Base-by-base conservation (phyloP, 53 echinoderm and acorn worm species). In the Henricia sp. region DNA sequence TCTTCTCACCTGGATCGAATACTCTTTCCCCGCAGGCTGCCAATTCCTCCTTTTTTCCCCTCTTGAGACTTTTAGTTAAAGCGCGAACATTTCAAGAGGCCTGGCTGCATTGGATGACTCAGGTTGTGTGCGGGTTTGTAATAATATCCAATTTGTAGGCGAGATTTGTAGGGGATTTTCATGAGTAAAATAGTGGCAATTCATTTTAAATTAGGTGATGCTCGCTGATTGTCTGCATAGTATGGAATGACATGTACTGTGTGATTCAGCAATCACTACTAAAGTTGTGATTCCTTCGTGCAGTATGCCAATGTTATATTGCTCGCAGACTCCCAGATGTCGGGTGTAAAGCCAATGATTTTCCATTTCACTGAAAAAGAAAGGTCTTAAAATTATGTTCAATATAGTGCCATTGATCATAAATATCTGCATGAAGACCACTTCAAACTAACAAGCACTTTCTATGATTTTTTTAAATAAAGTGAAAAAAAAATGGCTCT, bases 141-240 rank as follows among this genome's bases (percentile, higher is more conserved):
- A 74, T 74, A 76, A 76, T 76, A 76, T 59, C 76, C 76, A 76
- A 76, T 76, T 76, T 76, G 76, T 57, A 76, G 38, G 76, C 59
- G 76, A 76, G 76, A 76, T 76, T 76, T 76, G 16, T 40, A n/a
- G 27, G 39, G 76, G 76, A 76, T 76, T 76, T 76, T n/a, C 0
- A 28, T 1, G 26, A 17, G 3, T 53, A 73, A 52, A 53, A 73
- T 37, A 24, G 56, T 42, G 42, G 76, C 59, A 76, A 76, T 76
- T 76, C 42, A 36, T 58, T 39, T 76, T 30, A 57, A 56, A 76
- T 76, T 76, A 57, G 39, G 29, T n/a, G n/a, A n/a, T 40, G 57
- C 16, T 24, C 76, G 59, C 14, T 76, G 76, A 76, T 76, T 76
- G 76, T 42, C 59, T 16, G 39, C 29, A 5, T 29, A 27, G 76